Conservation (phyloP, 2,888 invertebrate species). For the Sicus ferrugineus region DNA sequence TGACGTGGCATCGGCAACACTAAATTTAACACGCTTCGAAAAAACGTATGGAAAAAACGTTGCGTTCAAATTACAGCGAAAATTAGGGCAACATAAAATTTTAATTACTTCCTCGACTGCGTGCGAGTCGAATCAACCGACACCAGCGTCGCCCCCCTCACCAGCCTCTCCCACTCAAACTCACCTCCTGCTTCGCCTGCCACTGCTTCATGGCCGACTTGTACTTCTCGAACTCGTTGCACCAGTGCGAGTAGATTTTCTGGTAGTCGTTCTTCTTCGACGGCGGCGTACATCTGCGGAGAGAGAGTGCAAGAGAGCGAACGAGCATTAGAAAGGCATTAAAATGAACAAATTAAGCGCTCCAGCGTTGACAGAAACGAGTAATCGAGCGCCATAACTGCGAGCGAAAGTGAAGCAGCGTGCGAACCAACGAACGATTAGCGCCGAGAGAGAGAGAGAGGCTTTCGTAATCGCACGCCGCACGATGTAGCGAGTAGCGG, state of each 20-base stretch:
- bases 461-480: slow-evolving; percentile 45
- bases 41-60: background rate
- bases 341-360: slow-evolving; percentile 37
- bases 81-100: slow-evolving; percentile 27
- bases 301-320: slow-evolving; percentile 13
- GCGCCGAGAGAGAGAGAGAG: slow-evolving; percentile 33
- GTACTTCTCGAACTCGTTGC: slow-evolving; percentile 97
- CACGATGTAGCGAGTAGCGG: no score
- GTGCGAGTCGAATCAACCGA: background rate
- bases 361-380: slow-evolving; percentile 8
- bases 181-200: slow-evolving; percentile 92
- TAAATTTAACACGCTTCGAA: slow-evolving; percentile 45
- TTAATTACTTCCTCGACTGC: slow-evolving; percentile 36
- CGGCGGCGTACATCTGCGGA: slow-evolving; percentile 80
- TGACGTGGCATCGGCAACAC: slow-evolving; percentile 55
- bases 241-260: slow-evolving; percentile 97
- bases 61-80: background rate
- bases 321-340: slow-evolving; percentile 38
- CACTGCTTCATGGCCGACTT: slow-evolving; percentile 95
- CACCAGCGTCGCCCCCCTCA: background rate
- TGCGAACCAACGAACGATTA: background rate
- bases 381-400: slow-evolving; percentile 22
- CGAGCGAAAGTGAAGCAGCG: slow-evolving; percentile 14
- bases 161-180: slow-evolving; percentile 45
- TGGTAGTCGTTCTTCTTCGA: slow-evolving; percentile 91